Conservation (phyloP, 2,888 invertebrate genomes). For the Lasioglossum villosulum region DNA sequence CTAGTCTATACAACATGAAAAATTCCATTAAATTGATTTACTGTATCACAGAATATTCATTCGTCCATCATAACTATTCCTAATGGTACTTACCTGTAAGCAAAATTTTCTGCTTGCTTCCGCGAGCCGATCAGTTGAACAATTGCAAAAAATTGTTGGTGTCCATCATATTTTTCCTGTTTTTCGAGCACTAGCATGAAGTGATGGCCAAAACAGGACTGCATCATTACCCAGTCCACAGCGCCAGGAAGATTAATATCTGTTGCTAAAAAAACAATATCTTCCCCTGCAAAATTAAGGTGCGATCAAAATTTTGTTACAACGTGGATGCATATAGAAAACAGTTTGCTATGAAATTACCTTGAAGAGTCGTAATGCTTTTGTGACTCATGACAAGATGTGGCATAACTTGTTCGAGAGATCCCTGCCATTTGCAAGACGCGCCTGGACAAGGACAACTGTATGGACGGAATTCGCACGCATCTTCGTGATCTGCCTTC, state of each 20-base stretch:
- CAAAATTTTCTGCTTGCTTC: slow-evolving; percentile 99
- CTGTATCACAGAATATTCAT: not conserved
- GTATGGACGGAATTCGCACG: slow-evolving; percentile 99
- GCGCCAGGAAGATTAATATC: slow-evolving; percentile 99
- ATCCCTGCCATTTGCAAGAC: slow-evolving; percentile 99
- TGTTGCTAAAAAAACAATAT: slow-evolving; percentile 99
- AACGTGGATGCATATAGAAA: not conserved
- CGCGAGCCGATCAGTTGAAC: slow-evolving; percentile 99
- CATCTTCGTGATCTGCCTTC: slow-evolving; percentile 99
- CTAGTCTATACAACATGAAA: slow-evolving; percentile 88
- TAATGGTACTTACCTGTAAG: slow-evolving; percentile 89
- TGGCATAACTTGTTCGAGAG: slow-evolving; percentile 98
- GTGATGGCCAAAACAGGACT: slow-evolving; percentile 99
- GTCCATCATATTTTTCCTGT: slow-evolving; percentile 98
- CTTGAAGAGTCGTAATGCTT: slow-evolving; percentile 99
- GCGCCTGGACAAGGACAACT: slow-evolving; percentile 99
- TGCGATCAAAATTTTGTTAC: not conserved
- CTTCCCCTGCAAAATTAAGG: slow-evolving; percentile 89
- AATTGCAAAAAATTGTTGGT: slow-evolving; percentile 98
- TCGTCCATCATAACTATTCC: not conserved
- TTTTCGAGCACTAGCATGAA: slow-evolving; percentile 99
- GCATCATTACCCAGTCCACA: slow-evolving; percentile 99
- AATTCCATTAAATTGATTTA: slow-evolving; percentile 13
- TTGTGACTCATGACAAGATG: slow-evolving; percentile 99
- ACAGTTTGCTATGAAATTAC: slow-evolving; percentile 80